A percentile compares a stretch with the other conserved stretches of the same genome.
Evolutionary conservation across 1,140 invertebrate genomes (phyloP).

Genomic region (Brachystomella parvula): DNA sequence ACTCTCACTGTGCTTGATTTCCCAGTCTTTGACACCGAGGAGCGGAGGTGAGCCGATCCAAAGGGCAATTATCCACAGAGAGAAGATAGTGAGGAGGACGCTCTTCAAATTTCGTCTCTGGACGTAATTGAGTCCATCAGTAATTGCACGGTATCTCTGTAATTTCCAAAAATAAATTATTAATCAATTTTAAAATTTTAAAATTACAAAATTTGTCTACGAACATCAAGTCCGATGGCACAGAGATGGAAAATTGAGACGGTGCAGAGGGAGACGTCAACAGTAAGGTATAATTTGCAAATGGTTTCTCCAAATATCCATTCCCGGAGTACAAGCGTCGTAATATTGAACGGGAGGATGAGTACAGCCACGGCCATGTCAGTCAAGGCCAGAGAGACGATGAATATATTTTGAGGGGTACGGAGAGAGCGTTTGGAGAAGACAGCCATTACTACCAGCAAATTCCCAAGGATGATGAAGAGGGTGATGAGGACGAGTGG

Average conservation of each 20-base stretch:
- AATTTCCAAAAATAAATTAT: not conserved
- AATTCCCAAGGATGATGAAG: conserved; percentile 23
- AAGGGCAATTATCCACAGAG: conserved; percentile 57
- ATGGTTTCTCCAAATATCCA: conserved; percentile 2
- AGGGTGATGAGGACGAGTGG: conserved; percentile 16
- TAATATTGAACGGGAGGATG: conserved; percentile 21
- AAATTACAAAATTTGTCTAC: not conserved
- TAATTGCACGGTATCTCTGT: conserved; percentile 49
- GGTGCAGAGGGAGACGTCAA: conserved; percentile 18
- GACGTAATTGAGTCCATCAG: conserved; percentile 54
- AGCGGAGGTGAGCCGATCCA: conserved; percentile 53
- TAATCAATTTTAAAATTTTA: not conserved
- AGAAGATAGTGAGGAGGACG: conserved; percentile 42
- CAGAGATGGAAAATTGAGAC: conserved; percentile 83
- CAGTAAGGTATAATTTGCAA: conserved; percentile 13
- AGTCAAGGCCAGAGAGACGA: conserved; percentile 16
- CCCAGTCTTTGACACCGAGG: conserved; percentile 20
- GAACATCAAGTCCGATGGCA: conserved; percentile 42
- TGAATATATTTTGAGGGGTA: conserved; percentile 20
- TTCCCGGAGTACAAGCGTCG: not conserved
- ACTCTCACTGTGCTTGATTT: not conserved
- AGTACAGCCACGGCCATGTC: conserved; percentile 21
- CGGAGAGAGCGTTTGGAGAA: conserved; percentile 13
- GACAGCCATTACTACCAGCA: conserved; percentile 21
- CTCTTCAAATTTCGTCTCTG: conserved; percentile 47